phyloP scores from a whole-genome alignment of 2,113 vertebrate species.

The Parotia lawesii region DNA sequence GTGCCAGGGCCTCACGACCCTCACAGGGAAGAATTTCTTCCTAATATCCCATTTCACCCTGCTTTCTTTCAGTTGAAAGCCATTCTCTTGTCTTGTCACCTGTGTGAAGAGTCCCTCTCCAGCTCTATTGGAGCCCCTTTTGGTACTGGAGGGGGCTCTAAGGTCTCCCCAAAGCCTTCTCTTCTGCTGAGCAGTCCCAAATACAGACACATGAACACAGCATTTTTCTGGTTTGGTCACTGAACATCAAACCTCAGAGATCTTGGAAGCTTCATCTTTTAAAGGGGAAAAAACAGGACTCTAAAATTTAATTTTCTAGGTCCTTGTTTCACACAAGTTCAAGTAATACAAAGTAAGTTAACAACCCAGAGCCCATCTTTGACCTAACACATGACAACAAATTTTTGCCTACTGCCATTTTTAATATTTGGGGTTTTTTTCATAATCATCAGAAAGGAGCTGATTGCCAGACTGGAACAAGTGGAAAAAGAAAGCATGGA shows the following conservation, averaged over 20 bases:
- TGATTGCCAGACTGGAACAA: constrained; percentile 89
- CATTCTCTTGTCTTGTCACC: neutral
- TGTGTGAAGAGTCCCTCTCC: neutral
- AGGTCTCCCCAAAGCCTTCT: neutral
- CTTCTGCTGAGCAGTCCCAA: neutral
- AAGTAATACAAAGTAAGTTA: neutral
- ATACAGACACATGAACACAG: neutral
- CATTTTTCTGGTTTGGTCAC: neutral
- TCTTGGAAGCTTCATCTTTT: neutral
- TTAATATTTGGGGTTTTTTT: neutral
- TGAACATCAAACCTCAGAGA: neutral
- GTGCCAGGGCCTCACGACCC: neutral
- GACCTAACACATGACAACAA: neutral
- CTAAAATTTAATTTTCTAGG: neutral
- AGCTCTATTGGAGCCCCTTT: neutral
- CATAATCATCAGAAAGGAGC: constrained; percentile 76
- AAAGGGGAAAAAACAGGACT: neutral
- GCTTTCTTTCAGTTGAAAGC: neutral
- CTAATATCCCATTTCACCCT: neutral
- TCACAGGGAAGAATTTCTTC: neutral
- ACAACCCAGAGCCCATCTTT: neutral
- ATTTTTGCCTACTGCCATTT: neutral
- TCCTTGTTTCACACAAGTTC: neutral
- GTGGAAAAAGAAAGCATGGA: constrained; percentile 87
- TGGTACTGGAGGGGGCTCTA: neutral